Base-by-base conservation (phyloP, 2,797 vertebrate species). In the Danionella dracula region DNA sequence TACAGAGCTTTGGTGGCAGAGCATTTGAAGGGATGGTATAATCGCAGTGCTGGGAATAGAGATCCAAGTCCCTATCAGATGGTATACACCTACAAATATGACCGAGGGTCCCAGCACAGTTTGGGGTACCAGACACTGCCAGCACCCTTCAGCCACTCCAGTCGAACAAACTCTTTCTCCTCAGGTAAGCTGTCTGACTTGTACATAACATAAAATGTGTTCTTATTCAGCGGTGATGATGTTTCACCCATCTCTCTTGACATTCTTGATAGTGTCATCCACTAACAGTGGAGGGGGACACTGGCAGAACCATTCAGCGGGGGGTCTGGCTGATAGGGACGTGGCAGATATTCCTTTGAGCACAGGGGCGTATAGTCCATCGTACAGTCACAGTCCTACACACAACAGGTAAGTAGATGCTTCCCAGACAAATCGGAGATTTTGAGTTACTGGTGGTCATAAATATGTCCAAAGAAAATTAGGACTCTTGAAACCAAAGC, bases 1-100 rank as follows among this genome's bases (percentile, higher is more conserved):
- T 93, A 98, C 65, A 98, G 96, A 80, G 96, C 95, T 66, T 82
- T 97, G 81, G 95, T 99, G 66, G 94, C 93, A 0, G 95, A 98
- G 80, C 96, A 98, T 55, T 90, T 99, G 56, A 92, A 90, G 12
- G 96, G 94, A 72, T 98, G 97, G 96, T 99, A 97, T 82, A 92
- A 98, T 66, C 91, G 96, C 21, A 95, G 85, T 78, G 89, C 89
- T 4, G 81, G 84, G 42, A 90, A 89, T 23, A 91, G 88, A 76
- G 87, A 87, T 4, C 79, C 78, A 4, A 84, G 81, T 4, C 83
- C 81, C 2, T 46, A 54, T 76, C 78, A 72, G 76, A 81, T 83
- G 45, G 86, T 88, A 58, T 88, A 87, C 0, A 85, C 86, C 77
- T 92, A 91, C 34, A 93, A 96, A 72, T 89, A 86, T 1, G 93